Percentiles rank a stretch among this genome's conserved stretches.
These are phyloP conservation scores for Pelvicachromis taeniatus DNA, from an alignment of 2,113 vertebrate genomes.

Conservation along the genomic window DNA sequence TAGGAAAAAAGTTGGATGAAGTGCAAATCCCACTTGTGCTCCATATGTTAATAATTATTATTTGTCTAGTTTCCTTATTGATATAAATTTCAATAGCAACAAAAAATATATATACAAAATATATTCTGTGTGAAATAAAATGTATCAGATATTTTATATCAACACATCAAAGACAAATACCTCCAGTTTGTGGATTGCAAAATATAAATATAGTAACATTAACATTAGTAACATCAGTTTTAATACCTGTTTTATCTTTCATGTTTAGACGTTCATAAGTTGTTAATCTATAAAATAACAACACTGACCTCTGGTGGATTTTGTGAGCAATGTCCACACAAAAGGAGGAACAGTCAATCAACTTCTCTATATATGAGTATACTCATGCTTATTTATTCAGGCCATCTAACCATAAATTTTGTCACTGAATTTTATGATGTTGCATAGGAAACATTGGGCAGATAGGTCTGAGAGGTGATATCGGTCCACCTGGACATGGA, in stretches of 20 bases:
- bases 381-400: not conserved
- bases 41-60: not conserved
- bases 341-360: not conserved
- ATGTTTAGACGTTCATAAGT: not conserved
- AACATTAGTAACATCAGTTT: too few species aligned
- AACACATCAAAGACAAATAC: not conserved
- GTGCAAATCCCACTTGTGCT: not conserved
- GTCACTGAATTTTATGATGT: not conserved
- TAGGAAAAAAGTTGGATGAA: not conserved
- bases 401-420: not conserved
- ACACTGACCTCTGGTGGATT: not conserved
- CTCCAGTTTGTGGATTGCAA: not conserved
- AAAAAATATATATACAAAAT: not conserved
- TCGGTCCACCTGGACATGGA: conserved; percentile 42
- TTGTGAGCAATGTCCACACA: not conserved
- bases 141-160: not conserved
- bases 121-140: not conserved
- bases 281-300: not conserved
- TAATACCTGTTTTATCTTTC: not conserved
- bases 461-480: conserved; percentile 48
- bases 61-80: not conserved
- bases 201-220: too few species aligned
- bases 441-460: conserved; percentile 37
- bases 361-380: not conserved
- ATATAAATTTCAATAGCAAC: not conserved